Evolutionary conservation across 2,113 vertebrate genomes (phyloP).

Genomic region (Alethe castanea): DNA sequence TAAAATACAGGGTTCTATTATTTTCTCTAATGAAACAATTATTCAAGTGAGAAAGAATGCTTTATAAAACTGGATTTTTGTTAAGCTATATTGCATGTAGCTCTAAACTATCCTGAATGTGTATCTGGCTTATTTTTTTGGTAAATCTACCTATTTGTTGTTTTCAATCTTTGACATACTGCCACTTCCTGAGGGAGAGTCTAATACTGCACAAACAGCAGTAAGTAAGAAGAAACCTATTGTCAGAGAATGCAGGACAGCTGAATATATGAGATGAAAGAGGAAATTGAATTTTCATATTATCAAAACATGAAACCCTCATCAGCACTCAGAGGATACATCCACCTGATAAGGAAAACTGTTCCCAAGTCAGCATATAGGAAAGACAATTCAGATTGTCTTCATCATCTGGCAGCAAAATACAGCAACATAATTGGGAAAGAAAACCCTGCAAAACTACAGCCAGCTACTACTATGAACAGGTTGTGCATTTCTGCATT

Average conservation of each 20-base stretch:
- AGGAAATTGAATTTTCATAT: background rate
- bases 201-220: background rate
- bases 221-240: background rate
- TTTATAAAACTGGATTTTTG: background rate
- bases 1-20: background rate
- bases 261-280: background rate
- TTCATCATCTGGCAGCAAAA: background rate
- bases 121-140: background rate
- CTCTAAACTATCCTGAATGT: background rate
- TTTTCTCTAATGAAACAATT: background rate
- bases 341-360: background rate
- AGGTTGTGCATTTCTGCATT: background rate
- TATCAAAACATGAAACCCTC: background rate
- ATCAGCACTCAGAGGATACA: background rate
- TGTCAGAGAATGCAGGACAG: background rate
- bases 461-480: background rate
- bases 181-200: background rate
- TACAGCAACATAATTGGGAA: background rate
- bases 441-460: background rate
- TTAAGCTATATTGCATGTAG: background rate
- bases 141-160: background rate
- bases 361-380: background rate
- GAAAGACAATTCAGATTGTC: background rate
- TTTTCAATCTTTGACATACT: background rate
- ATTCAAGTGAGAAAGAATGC: background rate